Conservation (phyloP, 2,888 invertebrate species). For the Pachycephus smyrnensis region DNA sequence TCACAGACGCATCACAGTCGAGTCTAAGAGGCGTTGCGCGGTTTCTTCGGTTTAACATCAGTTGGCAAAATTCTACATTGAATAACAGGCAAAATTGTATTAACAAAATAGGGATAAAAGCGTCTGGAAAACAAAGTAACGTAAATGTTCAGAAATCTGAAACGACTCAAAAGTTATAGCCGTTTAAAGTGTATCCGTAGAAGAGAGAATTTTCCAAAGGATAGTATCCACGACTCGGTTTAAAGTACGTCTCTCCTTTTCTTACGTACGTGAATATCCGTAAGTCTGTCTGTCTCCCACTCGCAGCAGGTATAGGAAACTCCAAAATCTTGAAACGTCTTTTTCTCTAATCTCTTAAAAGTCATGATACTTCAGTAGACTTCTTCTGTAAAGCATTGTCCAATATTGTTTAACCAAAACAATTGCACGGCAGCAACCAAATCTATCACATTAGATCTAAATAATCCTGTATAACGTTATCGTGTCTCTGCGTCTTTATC, state of each 20-base stretch:
- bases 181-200: background rate
- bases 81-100: no score
- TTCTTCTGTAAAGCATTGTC: background rate
- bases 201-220: background rate
- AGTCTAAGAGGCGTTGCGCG: no score
- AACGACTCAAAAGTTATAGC: background rate
- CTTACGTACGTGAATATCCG: background rate
- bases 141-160: no score
- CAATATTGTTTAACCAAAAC: background rate
- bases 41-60: no score
- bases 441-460: background rate
- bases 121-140: no score
- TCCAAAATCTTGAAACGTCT: background rate
- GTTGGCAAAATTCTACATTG: no score
- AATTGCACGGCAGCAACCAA: background rate
- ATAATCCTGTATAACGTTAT: background rate
- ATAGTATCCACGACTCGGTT: background rate
- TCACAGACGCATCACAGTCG: no score
- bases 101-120: no score
- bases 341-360: background rate
- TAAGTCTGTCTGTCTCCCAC: background rate
- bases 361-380: background rate
- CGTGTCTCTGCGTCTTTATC: background rate
- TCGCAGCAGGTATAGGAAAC: background rate
- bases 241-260: background rate